Evolutionary conservation across 2,888 invertebrate genomes (phyloP), one percentile per base, ranked within the genome.

Genomic region (Cetonia aurata): DNA sequence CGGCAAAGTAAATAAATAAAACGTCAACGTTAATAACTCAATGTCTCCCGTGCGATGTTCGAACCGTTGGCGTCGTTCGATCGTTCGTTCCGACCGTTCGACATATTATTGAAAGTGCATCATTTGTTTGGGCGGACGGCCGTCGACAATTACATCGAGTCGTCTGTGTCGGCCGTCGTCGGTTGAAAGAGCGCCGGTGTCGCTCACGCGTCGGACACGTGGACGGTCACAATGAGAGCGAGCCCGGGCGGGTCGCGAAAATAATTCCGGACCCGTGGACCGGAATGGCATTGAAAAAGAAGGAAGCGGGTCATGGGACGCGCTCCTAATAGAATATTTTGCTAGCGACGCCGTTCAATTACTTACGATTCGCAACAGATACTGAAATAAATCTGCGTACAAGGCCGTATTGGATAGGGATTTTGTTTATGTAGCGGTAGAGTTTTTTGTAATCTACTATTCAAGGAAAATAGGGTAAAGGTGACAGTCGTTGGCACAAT

Each of bases 11-110:
- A 69, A 60, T 69, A 69, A 69, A 59, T 69, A 69, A 60, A 52
- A 69, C 50, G 69, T 69, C 69, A 57, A 59, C 33, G 48, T 59
- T 57, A 57, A 69, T 69, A 69, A 60, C 69, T 69, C 69, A 60
- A 69, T 69, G 60, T 17, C 33, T 60, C 56, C 52, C 33, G 12
- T n/a, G n/a, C 13, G 33, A 13, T 9, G 12, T 6, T 25, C 25
- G 13, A 4, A 19, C n/a, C 37, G 13, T 56, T 55, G 55, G 33
- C n/a, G 52, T 25, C 52, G 19, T 53, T 53, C 52, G 52, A 17
- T n/a, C 25, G 25, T 4, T 25, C 25, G 25, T 25, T 25, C 25
- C 25, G 25, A 25, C 3, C 25, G 25, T 25, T 25, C 25, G 25
- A 25, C 25, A 4, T 25, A 25, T 48, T 50, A 69, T 69, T 69